Percentiles rank a stretch among this genome's conserved stretches.
phyloP scores from a whole-genome alignment of 30 jellyfish, hydroid and myxozoan species.

The Chrysaora quinquecirrha region DNA sequence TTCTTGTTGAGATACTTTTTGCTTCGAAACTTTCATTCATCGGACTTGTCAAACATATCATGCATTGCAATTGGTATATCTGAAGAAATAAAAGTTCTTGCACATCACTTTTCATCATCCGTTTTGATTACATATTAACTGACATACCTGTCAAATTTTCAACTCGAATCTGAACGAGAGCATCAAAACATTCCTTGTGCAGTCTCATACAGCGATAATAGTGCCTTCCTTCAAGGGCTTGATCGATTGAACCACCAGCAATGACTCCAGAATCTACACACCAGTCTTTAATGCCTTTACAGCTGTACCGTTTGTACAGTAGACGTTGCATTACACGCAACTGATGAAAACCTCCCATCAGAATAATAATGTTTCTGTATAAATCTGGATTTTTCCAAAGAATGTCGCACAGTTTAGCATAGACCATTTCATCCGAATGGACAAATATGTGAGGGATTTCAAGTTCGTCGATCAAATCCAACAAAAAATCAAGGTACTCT shows the following conservation, averaged over 20 bases:
- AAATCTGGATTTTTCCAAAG: conserved; percentile 40
- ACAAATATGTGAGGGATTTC: conserved; percentile 21
- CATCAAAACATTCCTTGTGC: conserved; percentile 28
- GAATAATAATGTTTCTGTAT: conserved; percentile 2
- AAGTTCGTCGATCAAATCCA: background rate
- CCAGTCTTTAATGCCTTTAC: conserved; percentile 50
- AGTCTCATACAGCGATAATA: background rate
- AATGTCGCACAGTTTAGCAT: conserved; percentile 45
- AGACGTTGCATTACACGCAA: conserved; percentile 44
- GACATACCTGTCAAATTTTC: background rate
- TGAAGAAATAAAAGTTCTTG: background rate
- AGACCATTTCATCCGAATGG: conserved; percentile 42
- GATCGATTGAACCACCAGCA: conserved; percentile 20
- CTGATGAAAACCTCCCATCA: conserved; percentile 66
- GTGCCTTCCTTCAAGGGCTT: conserved; percentile 44
- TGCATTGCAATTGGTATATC: background rate
- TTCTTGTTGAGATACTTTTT: background rate
- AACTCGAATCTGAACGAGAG: conserved; percentile 12
- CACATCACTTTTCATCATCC: too few relatives aligned
- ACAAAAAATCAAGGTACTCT: background rate
- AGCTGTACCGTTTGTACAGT: conserved; percentile 24
- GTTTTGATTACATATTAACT: background rate
- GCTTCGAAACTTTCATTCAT: background rate
- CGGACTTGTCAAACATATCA: background rate
- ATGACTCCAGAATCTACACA: background rate